Base-by-base conservation (phyloP, 2,888 invertebrate species). In the Eupithecia exiguata region DNA sequence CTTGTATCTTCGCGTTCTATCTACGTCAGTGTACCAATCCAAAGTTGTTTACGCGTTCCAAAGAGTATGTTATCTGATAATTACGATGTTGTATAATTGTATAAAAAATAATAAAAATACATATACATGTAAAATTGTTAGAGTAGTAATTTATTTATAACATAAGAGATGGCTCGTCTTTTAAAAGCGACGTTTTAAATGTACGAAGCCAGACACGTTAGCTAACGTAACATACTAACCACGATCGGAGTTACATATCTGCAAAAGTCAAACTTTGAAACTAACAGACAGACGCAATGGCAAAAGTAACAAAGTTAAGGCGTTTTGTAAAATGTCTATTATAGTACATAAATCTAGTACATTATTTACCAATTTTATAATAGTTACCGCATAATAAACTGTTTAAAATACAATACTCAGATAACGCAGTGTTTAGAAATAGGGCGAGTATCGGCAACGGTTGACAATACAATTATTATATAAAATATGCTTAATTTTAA, bases 101-200 rank as follows among this genome's bases (percentile, higher is more conserved):
- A 91, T 90, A 93, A 91, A 92, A 90, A 87, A 88, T 74, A 79
- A 90, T 90, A 90, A 90, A 91, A 91, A 91, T 89, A 92, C 89
- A 89, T 92, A 91, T 92, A 92, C 89, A 82, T 93, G 92, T 94
- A 92, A 91, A 93, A 91, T 91, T 90, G 89, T 91, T 92, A 92
- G 91, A 74, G 87, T 93, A 93, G 91, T 91, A 87, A 94, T 93
- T 94, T 94, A 94, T 94, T 94, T 91, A 88, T 85, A 88, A 87
- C 83, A 82, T 88, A 86, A 86, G 84, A 83, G 82, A 81, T 81
- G 83, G 93, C 94, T 94, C 92, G 83, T 90, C 93, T 92, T 92
- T 93, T 92, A 92, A 94, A 93, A 92, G 84, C 84, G 77, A 86
- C 79, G 78, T 93, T 94, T 94, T 93, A 89, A 93, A 91, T 90